Evolutionary conservation across 1,140 invertebrate species (phyloP).

Genomic region (Sycophaga agraensis): DNA sequence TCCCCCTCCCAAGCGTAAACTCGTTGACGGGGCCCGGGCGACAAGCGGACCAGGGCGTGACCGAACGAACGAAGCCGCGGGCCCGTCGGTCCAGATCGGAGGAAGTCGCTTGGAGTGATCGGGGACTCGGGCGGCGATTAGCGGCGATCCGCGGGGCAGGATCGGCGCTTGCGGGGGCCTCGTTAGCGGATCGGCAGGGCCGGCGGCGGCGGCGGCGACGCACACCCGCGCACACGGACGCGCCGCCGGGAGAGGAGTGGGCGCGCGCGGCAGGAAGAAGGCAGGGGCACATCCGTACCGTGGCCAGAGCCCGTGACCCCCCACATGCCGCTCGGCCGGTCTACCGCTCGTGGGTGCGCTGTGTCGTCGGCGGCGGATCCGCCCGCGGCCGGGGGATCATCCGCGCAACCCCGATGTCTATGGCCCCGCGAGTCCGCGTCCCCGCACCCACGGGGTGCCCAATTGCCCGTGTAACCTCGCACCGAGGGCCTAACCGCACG

Average conservation of each 20-base stretch:
- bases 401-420: no score
- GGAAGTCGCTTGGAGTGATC: neutral
- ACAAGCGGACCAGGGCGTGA: no score
- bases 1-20: no score
- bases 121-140: neutral
- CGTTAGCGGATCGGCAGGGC: neutral
- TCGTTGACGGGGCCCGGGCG: no score
- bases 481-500: neutral
- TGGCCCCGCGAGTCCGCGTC: neutral
- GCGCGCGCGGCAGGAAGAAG: slow-evolving; percentile 51
- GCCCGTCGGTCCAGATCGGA: no score
- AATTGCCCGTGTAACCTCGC: slow-evolving; percentile 58
- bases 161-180: neutral
- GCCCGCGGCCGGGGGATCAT: no score
- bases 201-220: no score
- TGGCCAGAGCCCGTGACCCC: slow-evolving; percentile 58
- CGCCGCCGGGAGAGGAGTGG: no score
- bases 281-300: slow-evolving; percentile 59
- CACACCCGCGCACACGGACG: no score
- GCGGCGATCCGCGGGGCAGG: neutral
- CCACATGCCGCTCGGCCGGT: slow-evolving; percentile 36
- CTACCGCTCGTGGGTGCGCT: no score
- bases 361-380: no score
- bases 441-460: slow-evolving; percentile 46
- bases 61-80: no score